Conservation (phyloP, 2,888 invertebrate genomes). For the Cephus rjabovi region DNA sequence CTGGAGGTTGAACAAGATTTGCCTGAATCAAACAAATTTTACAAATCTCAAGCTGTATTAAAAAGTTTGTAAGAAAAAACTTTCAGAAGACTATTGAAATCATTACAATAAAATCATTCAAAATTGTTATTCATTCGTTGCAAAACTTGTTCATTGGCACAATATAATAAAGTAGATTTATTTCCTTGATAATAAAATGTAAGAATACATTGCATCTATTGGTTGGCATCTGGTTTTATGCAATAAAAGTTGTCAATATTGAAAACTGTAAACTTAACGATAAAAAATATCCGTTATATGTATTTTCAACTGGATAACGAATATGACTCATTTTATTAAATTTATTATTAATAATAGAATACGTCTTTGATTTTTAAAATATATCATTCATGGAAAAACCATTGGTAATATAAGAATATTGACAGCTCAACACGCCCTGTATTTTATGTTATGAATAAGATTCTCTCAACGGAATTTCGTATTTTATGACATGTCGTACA, state of each 20-base stretch:
- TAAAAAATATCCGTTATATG: background rate
- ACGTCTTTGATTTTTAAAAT: background rate
- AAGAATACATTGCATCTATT: background rate
- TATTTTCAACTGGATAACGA: background rate
- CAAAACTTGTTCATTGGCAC: conserved; percentile 16
- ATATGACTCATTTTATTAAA: background rate
- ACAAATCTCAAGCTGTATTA: background rate
- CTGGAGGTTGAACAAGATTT: background rate
- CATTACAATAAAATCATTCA: background rate
- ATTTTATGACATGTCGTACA: background rate
- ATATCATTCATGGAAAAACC: conserved; percentile 1
- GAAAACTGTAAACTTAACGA: conserved; percentile 4
- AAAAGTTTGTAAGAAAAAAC: background rate
- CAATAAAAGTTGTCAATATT: background rate
- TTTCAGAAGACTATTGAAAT: background rate
- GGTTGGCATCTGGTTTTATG: background rate
- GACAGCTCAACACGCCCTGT: background rate
- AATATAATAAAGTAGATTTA: conserved; percentile 1
- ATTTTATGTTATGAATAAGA: background rate
- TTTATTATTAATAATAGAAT: background rate
- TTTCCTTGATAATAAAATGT: background rate
- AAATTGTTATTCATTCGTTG: background rate
- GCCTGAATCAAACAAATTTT: background rate
- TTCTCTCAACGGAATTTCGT: background rate
- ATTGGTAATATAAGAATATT: conserved; percentile 4